Evolutionary conservation across 2,797 vertebrate species (phyloP).

Genomic region (Sparus aurata): DNA sequence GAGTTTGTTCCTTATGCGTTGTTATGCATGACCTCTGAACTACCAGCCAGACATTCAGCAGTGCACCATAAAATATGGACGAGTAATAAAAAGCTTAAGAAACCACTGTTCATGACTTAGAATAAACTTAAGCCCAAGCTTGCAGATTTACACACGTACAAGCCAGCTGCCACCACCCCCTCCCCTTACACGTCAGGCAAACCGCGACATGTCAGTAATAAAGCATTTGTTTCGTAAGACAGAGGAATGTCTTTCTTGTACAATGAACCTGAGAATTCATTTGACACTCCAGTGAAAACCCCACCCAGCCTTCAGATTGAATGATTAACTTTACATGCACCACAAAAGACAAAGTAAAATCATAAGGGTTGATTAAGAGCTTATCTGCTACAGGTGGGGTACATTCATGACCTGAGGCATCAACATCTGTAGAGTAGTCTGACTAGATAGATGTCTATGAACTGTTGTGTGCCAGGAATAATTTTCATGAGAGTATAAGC

Average conservation of each 20-base stretch:
- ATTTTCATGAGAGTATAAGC: constrained; percentile 4
- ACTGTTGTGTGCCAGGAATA: constrained; percentile 7
- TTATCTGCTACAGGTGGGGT: constrained; percentile 40
- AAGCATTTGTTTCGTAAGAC: constrained; percentile 54
- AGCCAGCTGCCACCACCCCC: background rate
- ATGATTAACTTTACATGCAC: background rate
- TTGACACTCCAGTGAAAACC: background rate
- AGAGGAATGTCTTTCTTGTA: constrained; percentile 50
- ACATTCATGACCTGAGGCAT: constrained; percentile 7
- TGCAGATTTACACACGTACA: constrained; percentile 2
- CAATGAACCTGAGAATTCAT: constrained; percentile 16
- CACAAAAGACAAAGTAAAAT: background rate
- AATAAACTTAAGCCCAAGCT: background rate
- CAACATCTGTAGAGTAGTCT: background rate
- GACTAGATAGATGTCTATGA: constrained; percentile 5
- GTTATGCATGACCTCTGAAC: background rate
- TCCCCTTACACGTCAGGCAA: constrained; percentile 21
- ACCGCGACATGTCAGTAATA: constrained; percentile 37
- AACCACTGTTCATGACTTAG: background rate
- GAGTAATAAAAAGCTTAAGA: background rate
- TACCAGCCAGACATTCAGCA: background rate
- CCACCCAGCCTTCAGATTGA: constrained; percentile 8
- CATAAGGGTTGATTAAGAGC: background rate
- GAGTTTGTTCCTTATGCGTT: background rate
- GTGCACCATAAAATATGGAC: background rate